phyloP scores from a whole-genome alignment of 2,888 invertebrate species.

The Bellardia pandia region DNA sequence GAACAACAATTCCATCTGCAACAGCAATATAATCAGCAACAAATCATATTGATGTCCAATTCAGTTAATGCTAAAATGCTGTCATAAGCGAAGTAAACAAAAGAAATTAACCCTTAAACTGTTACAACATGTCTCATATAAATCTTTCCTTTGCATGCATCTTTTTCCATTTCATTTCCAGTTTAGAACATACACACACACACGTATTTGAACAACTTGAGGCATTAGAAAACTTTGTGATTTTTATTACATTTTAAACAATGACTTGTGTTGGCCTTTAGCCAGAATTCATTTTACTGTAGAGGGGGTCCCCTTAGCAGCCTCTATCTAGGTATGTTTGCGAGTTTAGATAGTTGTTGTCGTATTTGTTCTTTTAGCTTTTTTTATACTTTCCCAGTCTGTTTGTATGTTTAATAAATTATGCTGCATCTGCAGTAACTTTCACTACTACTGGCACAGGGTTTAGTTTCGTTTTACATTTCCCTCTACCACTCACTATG shows the following conservation, averaged over 20 bases:
- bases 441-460: constrained; percentile 8
- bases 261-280: constrained; percentile 14
- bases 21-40: not conserved
- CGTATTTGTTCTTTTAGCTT: not conserved
- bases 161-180: not conserved
- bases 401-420: constrained; percentile 30
- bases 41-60: constrained; percentile 37
- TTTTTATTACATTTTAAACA: constrained; percentile 50
- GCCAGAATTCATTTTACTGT: constrained; percentile 3
- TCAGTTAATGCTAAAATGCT: not conserved
- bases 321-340: not conserved
- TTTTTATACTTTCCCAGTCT: not conserved
- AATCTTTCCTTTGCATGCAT: not conserved
- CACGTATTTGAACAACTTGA: not conserved
- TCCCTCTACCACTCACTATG: not conserved
- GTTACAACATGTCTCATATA: not conserved
- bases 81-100: not conserved
- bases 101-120: constrained; percentile 31
- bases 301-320: not conserved
- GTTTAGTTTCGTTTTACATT: constrained; percentile 9
- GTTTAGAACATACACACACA: not conserved
- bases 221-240: constrained; percentile 22
- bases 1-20: not conserved
- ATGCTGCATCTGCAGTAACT: constrained; percentile 52
- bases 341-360: not conserved